Conservation (phyloP, 37 sponge, comb jelly and placozoan genomes). For the Axinella damicornis region DNA sequence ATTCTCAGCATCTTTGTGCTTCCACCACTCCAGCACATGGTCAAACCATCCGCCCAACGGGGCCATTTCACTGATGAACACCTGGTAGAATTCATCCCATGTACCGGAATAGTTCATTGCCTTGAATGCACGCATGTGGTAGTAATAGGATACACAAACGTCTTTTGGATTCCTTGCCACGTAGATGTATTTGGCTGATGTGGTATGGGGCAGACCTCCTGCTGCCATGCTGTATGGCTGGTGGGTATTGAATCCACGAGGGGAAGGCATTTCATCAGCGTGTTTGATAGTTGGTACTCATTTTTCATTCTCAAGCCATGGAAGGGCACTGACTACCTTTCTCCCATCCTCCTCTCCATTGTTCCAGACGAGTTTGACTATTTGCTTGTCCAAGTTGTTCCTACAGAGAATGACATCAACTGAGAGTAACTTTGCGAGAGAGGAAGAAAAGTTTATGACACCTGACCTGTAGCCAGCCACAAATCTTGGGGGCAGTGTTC, state of each 20-base stretch:
- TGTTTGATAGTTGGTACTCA: neutral
- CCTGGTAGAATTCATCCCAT: slow-evolving; percentile 6
- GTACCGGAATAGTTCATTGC: neutral
- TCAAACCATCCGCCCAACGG: slow-evolving; percentile 61
- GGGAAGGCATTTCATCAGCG: slow-evolving; percentile 19
- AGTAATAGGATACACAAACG: slow-evolving; percentile 48
- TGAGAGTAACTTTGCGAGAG: too few relatives aligned
- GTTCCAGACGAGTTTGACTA: neutral
- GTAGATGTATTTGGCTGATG: slow-evolving; percentile 57
- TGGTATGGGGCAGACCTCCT: slow-evolving; percentile 31
- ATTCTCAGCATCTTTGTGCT: slow-evolving; percentile 35
- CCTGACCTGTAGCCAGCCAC: too few relatives aligned
- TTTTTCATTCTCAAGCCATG: neutral
- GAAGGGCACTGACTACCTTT: too few relatives aligned
- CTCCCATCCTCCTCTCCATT: neutral
- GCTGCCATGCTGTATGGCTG: slow-evolving; percentile 28
- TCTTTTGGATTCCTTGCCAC: slow-evolving; percentile 72
- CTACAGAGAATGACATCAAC: too few relatives aligned
- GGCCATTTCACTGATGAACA: neutral
- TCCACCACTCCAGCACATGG: slow-evolving; percentile 65
- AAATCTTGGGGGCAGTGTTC: too few relatives aligned
- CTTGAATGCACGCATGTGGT: neutral
- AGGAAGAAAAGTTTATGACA: too few relatives aligned
- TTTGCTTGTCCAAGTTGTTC: neutral
- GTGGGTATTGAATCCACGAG: slow-evolving; percentile 64